These are phyloP conservation scores for Geodia barretti DNA, from an alignment of 37 sponge, comb jelly and placozoan species.

Conservation along the genomic window DNA sequence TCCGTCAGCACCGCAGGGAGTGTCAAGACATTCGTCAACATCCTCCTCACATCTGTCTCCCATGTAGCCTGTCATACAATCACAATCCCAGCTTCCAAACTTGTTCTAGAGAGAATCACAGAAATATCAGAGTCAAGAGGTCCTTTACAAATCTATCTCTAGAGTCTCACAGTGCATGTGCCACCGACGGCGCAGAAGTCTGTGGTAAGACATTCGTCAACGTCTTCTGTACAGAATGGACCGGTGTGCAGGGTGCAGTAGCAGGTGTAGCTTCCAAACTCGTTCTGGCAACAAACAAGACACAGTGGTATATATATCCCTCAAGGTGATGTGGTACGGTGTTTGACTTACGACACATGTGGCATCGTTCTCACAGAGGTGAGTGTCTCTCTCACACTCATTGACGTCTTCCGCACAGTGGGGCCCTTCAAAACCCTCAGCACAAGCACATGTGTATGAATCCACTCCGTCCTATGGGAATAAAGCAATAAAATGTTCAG, in stretches of 20 bases:
- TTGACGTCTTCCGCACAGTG: slow-evolving; percentile 8
- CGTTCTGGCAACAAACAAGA: too few relatives aligned
- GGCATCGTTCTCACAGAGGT: slow-evolving; percentile 56
- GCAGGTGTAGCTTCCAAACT: background rate
- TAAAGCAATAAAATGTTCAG: too few relatives aligned
- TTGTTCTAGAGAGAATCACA: background rate
- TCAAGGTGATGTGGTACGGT: slow-evolving; percentile 14
- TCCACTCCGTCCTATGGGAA: slow-evolving; percentile 5
- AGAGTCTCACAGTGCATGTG: slow-evolving; percentile 25
- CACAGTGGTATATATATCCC: slow-evolving; percentile 7
- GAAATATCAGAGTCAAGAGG: background rate
- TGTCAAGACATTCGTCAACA: slow-evolving; percentile 12
- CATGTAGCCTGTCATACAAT: slow-evolving; percentile 1
- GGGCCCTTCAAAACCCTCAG: background rate
- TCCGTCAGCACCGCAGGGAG: slow-evolving; percentile 20
- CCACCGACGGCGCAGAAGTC: slow-evolving; percentile 9
- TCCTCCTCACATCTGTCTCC: slow-evolving; percentile 3
- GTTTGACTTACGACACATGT: slow-evolving; percentile 35
- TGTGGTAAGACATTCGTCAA: slow-evolving; percentile 9
- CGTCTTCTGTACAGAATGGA: background rate
- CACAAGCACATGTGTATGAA: slow-evolving; percentile 21
- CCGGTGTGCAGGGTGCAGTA: slow-evolving; percentile 30
- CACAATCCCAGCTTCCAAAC: slow-evolving; percentile 8
- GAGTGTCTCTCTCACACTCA: slow-evolving; percentile 4
- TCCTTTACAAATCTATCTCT: background rate